Percentiles rank a stretch among this genome's conserved stretches.
Conservation (phyloP, 2,797 vertebrate species). For the Podargus strigoides region DNA sequence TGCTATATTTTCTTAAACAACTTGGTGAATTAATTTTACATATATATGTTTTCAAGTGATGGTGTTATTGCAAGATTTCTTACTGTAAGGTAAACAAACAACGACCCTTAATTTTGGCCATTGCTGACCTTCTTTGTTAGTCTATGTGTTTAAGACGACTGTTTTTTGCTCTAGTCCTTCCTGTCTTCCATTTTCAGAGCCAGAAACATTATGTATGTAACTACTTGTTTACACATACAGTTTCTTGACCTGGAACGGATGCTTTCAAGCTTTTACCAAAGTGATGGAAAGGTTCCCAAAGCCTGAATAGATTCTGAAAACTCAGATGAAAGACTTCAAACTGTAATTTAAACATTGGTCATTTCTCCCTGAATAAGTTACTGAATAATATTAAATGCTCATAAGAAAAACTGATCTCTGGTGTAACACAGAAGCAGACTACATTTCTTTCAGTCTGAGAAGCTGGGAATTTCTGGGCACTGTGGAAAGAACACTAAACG, state of each 20-base stretch:
- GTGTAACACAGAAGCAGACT: not conserved
- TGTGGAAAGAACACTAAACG: not conserved
- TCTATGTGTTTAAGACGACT: not conserved
- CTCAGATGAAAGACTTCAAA: not conserved
- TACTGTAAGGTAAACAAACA: not conserved
- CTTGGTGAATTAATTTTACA: not conserved
- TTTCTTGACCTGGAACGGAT: not conserved
- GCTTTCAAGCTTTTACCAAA: not conserved
- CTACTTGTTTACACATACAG: not conserved
- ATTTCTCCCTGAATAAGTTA: not conserved
- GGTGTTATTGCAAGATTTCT: not conserved
- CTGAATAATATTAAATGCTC: not conserved
- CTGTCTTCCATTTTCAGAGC: not conserved
- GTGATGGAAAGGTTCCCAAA: not conserved
- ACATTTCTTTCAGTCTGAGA: not conserved
- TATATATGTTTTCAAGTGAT: fast-evolving
- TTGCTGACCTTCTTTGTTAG: not conserved
- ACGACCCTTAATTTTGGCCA: not conserved
- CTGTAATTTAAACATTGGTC: not conserved
- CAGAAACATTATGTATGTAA: not conserved
- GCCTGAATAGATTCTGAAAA: not conserved
- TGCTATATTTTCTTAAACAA: not conserved
- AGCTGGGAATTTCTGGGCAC: not conserved
- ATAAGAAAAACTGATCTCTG: not conserved
- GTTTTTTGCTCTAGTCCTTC: not conserved